Conservation (phyloP, 2,888 invertebrate species). For the Pyrgus malvae region DNA sequence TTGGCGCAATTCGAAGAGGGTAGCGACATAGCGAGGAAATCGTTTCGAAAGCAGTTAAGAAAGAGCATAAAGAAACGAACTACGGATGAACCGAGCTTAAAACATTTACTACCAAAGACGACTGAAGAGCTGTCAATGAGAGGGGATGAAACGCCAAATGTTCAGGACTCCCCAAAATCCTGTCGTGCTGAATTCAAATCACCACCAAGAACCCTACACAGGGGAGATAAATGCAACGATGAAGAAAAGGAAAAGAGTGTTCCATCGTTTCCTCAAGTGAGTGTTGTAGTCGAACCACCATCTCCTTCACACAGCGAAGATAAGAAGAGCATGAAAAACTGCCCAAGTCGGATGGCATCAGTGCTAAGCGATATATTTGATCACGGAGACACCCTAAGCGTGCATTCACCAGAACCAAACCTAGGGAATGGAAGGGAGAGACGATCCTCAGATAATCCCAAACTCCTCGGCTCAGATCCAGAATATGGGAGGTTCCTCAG, state of each 20-base stretch:
- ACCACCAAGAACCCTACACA: constrained; percentile 29
- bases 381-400: constrained; percentile 69
- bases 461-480: constrained; percentile 82
- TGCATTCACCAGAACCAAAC: constrained; percentile 70
- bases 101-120: constrained; percentile 60
- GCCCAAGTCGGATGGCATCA: constrained; percentile 71
- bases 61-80: constrained; percentile 71
- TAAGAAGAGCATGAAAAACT: constrained; percentile 66
- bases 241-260: constrained; percentile 33
- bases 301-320: constrained; percentile 86
- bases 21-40: constrained; percentile 90
- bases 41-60: constrained; percentile 83
- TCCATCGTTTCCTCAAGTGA: constrained; percentile 83
- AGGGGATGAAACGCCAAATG: constrained; percentile 43
- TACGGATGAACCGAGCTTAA: constrained; percentile 54
- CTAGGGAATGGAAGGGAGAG: constrained; percentile 71
- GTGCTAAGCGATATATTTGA: constrained; percentile 71
- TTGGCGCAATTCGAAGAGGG: constrained; percentile 92
- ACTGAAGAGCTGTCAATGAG: constrained; percentile 49
- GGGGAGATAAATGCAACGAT: constrained; percentile 28
- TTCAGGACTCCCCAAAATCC: constrained; percentile 26
- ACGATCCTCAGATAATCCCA: constrained; percentile 82
- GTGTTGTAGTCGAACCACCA: constrained; percentile 88
- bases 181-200: constrained; percentile 4
- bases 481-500: constrained; percentile 85